Percentiles rank a stretch among this genome's conserved stretches.
Conservation (phyloP, 1,140 invertebrate species). For the Pogonus chalceus region DNA sequence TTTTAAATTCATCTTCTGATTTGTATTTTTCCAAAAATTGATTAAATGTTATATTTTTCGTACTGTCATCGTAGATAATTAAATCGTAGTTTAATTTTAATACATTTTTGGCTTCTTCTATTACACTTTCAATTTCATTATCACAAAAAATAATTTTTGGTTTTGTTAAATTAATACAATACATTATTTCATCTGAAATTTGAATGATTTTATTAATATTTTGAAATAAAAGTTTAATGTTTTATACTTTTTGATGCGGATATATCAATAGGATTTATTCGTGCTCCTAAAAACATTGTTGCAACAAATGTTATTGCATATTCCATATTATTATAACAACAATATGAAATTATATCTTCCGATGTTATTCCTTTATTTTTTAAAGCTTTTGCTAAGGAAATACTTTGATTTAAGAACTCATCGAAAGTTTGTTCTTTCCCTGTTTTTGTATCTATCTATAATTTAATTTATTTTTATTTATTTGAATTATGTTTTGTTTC, state of each 20-base stretch:
- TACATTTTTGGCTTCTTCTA: neutral
- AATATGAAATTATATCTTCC: neutral
- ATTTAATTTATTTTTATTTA: too few species aligned
- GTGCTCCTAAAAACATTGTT: neutral
- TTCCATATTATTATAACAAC: neutral
- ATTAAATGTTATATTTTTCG: neutral
- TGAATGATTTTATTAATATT: neutral
- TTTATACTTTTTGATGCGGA: neutral
- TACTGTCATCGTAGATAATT: too few species aligned
- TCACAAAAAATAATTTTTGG: neutral
- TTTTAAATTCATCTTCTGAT: neutral
- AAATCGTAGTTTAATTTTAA: neutral
- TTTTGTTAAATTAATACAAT: neutral
- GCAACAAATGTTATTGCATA: neutral
- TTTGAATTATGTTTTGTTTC: too few species aligned
- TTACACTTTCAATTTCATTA: neutral
- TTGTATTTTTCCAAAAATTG: neutral
- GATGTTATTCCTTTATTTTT: neutral
- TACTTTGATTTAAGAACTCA: slow-evolving; percentile 30
- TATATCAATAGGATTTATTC: neutral
- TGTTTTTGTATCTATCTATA: slow-evolving; percentile 38
- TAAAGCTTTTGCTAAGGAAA: slow-evolving; percentile 35
- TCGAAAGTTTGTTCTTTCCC: slow-evolving; percentile 32
- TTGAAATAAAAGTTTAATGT: neutral
- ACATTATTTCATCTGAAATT: neutral